Base-by-base conservation (phyloP, 1,140 invertebrate species). In the Frieseomelitta varia region DNA sequence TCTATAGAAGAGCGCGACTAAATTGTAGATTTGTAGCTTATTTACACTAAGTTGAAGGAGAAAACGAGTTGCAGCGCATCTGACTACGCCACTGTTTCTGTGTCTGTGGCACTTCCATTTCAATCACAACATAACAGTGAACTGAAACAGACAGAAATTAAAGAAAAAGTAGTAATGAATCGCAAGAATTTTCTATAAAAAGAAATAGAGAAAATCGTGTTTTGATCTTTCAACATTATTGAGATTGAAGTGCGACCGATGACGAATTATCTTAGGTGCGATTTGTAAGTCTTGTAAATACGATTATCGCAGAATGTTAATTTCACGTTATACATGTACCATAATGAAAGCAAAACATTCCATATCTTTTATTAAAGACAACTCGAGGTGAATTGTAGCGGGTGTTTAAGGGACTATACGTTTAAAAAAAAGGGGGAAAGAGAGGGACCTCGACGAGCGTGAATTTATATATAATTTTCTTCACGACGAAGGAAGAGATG, bases 281-380 rank as follows among this genome's bases (percentile, higher is more conserved):
- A 92, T 91, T 92, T 94, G 88, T 93, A 93, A 93, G 93, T 94
- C 91, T 94, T 94, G 94, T 94, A 94, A 93, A 94, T 94, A 94
- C 92, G 92, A 94, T 91, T 92, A 85, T 90, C 92, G 92, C 85
- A 90, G 93, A 91, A 87, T 94, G 91, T 93, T 91, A 91, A 87
- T 90, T 92, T 93, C 87, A 91, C 90, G 86, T 91, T 92, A 92
- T 93, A 88, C 77, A 88, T 94, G 93, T 94, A 94, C 91, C 92
- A 94, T 94, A 94, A 91, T 88, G 85, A 91, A 61, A 91, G 90
- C 91, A 92, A 93, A 90, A 94, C 94, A 94, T 94, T 94, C 92
- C 93, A 93, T 92, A 92, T 85, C 91, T 21, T 58, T 89, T 91
- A 79, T 92, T 87, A 67, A 87, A 91, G 84, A 77, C 84, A 90